phyloP scores from a whole-genome alignment of 2,888 invertebrate genomes.

The Epirrhoe alternata region DNA sequence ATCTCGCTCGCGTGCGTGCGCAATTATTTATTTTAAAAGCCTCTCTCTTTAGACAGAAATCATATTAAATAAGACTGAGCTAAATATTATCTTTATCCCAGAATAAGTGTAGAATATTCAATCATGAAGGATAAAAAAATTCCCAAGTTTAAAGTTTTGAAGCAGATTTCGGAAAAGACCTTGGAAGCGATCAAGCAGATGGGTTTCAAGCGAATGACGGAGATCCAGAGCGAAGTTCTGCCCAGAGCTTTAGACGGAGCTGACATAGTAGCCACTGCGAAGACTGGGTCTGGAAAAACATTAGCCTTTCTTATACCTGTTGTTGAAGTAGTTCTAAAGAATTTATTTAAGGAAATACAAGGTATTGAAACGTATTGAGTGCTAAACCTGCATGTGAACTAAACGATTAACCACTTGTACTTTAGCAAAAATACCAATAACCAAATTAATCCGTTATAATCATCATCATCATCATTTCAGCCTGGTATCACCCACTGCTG shows the following conservation, averaged over 20 bases:
- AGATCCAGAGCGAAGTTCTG: slow-evolving; percentile 95
- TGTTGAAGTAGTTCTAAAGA: slow-evolving; percentile 93
- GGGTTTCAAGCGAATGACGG: slow-evolving; percentile 97
- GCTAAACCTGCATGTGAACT: too few species aligned
- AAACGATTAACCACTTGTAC: too few species aligned
- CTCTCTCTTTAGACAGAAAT: too few species aligned
- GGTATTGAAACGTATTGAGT: slow-evolving; percentile 44
- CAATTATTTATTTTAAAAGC: not conserved
- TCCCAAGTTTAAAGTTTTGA: slow-evolving; percentile 81
- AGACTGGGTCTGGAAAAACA: slow-evolving; percentile 99
- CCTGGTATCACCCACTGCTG: too few species aligned
- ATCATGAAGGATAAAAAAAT: slow-evolving; percentile 55
- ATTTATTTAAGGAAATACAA: slow-evolving; percentile 44
- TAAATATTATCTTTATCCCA: too few species aligned
- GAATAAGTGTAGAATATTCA: not conserved
- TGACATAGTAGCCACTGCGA: slow-evolving; percentile 97
- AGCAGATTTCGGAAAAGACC: slow-evolving; percentile 89
- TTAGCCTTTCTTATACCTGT: slow-evolving; percentile 97
- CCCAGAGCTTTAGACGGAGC: slow-evolving; percentile 94
- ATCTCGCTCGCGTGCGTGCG: not conserved
- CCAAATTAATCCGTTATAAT: too few species aligned
- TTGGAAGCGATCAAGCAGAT: slow-evolving; percentile 91
- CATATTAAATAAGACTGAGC: too few species aligned
- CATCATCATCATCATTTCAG: too few species aligned
- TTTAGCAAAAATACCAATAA: too few species aligned